Conservation (phyloP, 2,888 invertebrate species). For the Clitarchus hookeri region DNA sequence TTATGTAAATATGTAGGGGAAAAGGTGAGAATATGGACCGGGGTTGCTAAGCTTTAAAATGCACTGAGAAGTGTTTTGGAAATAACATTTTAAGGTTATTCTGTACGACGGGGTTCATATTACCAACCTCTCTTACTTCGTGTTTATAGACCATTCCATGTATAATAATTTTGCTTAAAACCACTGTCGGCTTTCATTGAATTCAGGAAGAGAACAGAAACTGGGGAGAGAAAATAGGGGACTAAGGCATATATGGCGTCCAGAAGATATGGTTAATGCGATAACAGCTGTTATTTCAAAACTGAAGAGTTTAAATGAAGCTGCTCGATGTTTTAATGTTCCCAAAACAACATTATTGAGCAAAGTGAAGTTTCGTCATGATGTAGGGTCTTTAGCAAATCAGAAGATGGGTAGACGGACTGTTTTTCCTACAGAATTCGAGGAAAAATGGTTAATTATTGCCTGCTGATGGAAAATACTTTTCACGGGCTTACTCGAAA, state of each 20-base stretch:
- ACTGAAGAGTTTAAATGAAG: not conserved
- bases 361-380: not conserved
- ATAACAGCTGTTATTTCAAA: not conserved
- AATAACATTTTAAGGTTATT: not conserved
- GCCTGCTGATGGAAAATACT: constrained; percentile 10
- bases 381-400: not conserved
- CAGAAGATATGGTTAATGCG: not conserved
- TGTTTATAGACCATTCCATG: not conserved
- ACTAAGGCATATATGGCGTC: not conserved
- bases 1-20: too few species aligned
- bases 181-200: not conserved
- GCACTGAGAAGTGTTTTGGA: not conserved
- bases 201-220: not conserved
- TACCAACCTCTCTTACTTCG: not conserved
- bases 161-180: not conserved
- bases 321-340: constrained; percentile 5
- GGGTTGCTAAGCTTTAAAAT: constrained; percentile 4
- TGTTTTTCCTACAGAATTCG: not conserved
- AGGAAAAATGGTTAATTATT: not conserved
- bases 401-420: not conserved
- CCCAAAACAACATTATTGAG: constrained; percentile 7
- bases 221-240: not conserved
- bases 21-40: too few species aligned
- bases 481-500: constrained; percentile 4
- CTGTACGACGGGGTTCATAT: not conserved